phyloP scores from a whole-genome alignment of 2,113 vertebrate species.

The Triplophysa dalaica region DNA sequence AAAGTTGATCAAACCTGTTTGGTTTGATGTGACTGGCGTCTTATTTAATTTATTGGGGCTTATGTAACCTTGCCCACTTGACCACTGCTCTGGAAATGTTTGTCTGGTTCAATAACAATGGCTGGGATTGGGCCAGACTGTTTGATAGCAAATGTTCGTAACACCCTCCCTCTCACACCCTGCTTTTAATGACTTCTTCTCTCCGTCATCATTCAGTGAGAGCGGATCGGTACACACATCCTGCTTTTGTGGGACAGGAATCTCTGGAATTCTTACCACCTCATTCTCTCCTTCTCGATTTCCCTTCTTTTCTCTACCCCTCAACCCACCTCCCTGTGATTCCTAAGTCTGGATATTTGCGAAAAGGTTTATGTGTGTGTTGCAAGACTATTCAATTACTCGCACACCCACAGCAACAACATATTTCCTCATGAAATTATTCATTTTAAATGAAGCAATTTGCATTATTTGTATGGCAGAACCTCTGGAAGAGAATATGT shows the following conservation, averaged over 20 bases:
- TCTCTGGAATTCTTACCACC: slow-evolving; percentile 69
- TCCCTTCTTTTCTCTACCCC: slow-evolving; percentile 45
- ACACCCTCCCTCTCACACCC: slow-evolving; percentile 27
- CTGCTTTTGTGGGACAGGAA: slow-evolving; percentile 78
- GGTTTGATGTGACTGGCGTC: neutral
- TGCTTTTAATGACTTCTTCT: slow-evolving; percentile 44
- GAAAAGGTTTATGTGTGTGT: slow-evolving; percentile 6
- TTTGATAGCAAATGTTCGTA: slow-evolving; percentile 56
- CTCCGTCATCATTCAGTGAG: slow-evolving; percentile 58
- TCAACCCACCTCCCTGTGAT: neutral
- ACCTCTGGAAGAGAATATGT: no score
- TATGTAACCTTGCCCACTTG: slow-evolving; percentile 37
- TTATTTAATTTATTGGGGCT: neutral
- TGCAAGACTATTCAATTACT: slow-evolving; percentile 14
- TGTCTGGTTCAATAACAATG: slow-evolving; percentile 74
- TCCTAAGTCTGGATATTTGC: neutral
- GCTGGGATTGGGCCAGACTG: slow-evolving; percentile 62
- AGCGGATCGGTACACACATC: slow-evolving; percentile 70
- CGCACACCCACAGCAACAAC: slow-evolving; percentile 15
- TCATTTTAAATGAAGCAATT: no score
- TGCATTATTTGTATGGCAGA: no score
- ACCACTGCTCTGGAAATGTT: slow-evolving; percentile 71
- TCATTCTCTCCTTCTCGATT: slow-evolving; percentile 38
- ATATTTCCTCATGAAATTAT: no score
- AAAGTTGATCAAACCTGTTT: neutral